Base-by-base conservation (phyloP, 92 coral and sea anemone genomes). In the Porites cylindrica region DNA sequence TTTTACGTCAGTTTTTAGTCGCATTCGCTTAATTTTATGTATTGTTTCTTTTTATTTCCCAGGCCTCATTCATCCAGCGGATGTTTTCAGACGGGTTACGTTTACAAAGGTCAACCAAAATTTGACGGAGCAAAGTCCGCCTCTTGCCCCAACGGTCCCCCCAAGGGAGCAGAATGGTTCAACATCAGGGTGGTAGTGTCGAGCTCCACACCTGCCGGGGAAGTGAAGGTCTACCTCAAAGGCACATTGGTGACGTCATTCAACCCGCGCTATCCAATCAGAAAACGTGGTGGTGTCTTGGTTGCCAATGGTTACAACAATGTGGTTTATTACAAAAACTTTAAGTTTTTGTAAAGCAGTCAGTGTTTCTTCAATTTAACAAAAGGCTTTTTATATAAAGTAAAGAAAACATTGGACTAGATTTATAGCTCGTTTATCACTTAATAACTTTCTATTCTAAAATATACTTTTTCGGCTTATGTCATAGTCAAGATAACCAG, bases 291-390 rank as follows among this genome's bases (percentile, higher is more conserved):
- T 4, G 97, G 95, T 43, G 88, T 94, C 14, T 43, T 91, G 71
- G 95, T 94, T 72, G 97, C 92, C 23, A 94, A 94, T 86, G 97
- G 97, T 20, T 94, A 94, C 92, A 82, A 53, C n/a, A 94, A 94
- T 77, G 85, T 90, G 77, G 80, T 81, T 50, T 81, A 90, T 66
- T 94, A 71, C 77, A 89, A 77, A 66, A 78, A 89, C 8, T 88
- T 83, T 67, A 67, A 76, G 11, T n/a, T 70, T 11, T 16, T 66
- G 75, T 80, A 54, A 80, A 24, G 47, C 51, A 12, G 32, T 21
- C 59, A 38, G 47, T 20, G 19, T 12, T 4, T 20, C n/a, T 65
- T 38, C 10, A 23, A 47, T 50, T 51, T 38, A 38, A 4, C 47
- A 4, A 38, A 29, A 38, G 47, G 47, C 6, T 38, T 2, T 38